Percentiles rank a stretch among this genome's conserved stretches.
phyloP scores from a whole-genome alignment of 2,888 invertebrate genomes.

The Meiosimyza decipiens region DNA sequence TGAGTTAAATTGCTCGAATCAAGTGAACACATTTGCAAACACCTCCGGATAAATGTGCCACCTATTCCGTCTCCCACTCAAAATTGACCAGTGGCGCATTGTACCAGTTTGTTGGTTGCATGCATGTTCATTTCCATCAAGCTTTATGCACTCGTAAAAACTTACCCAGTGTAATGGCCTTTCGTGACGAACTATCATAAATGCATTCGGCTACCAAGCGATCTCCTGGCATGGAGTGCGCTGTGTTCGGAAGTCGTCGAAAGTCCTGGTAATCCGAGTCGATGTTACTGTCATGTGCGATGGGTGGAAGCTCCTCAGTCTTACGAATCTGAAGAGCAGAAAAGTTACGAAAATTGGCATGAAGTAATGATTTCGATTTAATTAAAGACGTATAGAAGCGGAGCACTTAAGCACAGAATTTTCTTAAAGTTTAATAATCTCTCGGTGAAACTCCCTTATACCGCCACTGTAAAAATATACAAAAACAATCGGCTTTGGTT shows the following conservation, averaged over 20 bases:
- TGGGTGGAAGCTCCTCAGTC: slow-evolving; percentile 71
- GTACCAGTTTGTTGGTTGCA: background rate
- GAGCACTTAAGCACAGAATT: too few species aligned
- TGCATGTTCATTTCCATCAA: slow-evolving; percentile 5
- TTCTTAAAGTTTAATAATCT: too few species aligned
- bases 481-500: slow-evolving; percentile 11
- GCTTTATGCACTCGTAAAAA: slow-evolving; percentile 28
- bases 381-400: too few species aligned
- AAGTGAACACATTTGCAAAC: slow-evolving; percentile 39
- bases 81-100: slow-evolving; percentile 1
- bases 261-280: slow-evolving; percentile 76
- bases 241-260: slow-evolving; percentile 70
- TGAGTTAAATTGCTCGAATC: slow-evolving; percentile 40
- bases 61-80: background rate
- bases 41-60: slow-evolving; percentile 39
- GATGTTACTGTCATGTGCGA: slow-evolving; percentile 73
- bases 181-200: slow-evolving; percentile 73
- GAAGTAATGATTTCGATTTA: too few species aligned
- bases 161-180: slow-evolving; percentile 71
- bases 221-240: slow-evolving; percentile 72
- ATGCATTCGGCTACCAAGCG: slow-evolving; percentile 75
- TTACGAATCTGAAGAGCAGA: slow-evolving; percentile 66
- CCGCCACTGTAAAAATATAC: too few species aligned
- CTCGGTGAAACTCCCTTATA: too few species aligned
- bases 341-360: background rate